These are phyloP conservation scores for Linyphia triangularis DNA, from an alignment of 2,888 invertebrate species.

Conservation along the genomic window DNA sequence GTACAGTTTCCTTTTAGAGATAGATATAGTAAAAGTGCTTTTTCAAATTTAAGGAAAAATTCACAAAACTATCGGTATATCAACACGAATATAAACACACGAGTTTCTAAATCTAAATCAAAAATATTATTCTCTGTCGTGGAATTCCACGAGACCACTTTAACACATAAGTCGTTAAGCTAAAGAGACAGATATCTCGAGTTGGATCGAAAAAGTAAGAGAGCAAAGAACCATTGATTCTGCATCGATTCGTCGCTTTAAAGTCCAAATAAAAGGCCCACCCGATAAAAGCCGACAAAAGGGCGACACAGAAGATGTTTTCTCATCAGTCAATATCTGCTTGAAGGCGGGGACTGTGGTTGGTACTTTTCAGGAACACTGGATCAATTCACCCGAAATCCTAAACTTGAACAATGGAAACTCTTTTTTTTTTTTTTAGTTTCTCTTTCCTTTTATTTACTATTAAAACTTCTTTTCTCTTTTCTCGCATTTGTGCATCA, in stretches of 20 bases:
- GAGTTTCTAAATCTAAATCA: no score
- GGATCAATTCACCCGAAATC: constrained; percentile 48
- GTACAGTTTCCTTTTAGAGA: background rate
- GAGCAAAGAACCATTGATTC: background rate
- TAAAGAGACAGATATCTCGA: background rate
- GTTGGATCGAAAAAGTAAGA: background rate
- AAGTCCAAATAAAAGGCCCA: constrained; percentile 40
- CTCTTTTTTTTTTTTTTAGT: background rate
- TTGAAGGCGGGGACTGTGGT: background rate
- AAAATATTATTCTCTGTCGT: no score
- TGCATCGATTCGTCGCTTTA: constrained; percentile 5
- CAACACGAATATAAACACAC: no score
- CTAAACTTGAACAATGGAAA: constrained; percentile 42
- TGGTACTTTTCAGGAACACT: constrained; percentile 16
- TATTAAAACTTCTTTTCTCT: constrained; percentile 17
- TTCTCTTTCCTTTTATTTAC: background rate
- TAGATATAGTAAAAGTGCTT: no score
- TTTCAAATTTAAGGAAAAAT: no score
- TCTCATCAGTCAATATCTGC: constrained; percentile 55
- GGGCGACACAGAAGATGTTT: constrained; percentile 11
- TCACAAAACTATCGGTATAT: no score
- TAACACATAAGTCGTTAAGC: background rate
- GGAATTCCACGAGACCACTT: background rate
- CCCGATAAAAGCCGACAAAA: constrained; percentile 31
- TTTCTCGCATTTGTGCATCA: constrained; percentile 47